Base-by-base conservation (phyloP, 2,888 invertebrate genomes). In the Schrankia costaestrigalis region DNA sequence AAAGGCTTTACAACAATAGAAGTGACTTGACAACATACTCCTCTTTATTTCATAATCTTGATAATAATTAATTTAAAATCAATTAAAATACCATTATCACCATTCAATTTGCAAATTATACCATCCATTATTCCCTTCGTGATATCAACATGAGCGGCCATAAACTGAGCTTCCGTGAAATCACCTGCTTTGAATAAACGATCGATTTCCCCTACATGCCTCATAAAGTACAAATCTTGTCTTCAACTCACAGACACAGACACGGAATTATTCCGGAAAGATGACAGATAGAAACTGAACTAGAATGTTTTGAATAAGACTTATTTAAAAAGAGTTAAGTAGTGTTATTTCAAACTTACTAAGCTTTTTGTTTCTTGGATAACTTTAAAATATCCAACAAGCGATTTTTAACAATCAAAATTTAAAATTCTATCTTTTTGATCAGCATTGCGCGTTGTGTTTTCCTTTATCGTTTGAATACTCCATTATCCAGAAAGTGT, bases 111-210 rank as follows among this genome's bases (percentile, higher is more conserved):
- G 33, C 42, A 56, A 59, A 52, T 59, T 35, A 56, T 39, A 45
- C 34, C 31, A 19, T 42, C 47, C 35, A 41, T 50, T 50, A 56
- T 56, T 38, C 47, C 26, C 14, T 11, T 22, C 17, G 18, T 27
- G 41, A 55, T 41, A 59, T 58, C 56, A 56, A 48, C 46, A 55
- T 41, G 49, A 48, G 49, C 53, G 54, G 56, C 63, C 71, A 64
- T 75, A 72, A 75, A 76, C 58, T 50, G 47, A 56, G 58, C 55
- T 69, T 58, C 57, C 41, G 41, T 53, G 46, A 47, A 60, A 79
- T 76, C 71, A 74, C 75, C 75, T 71, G 79, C 71, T 80, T 78
- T 80, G 75, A 76, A 80, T 79, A 79, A 77, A 68, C 73, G 68
- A 78, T 78, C 72, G 67, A 69, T 74, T 59, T 56, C 46, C 55